Base-by-base conservation (phyloP, 1,140 invertebrate genomes). In the Penaeus japonicus region DNA sequence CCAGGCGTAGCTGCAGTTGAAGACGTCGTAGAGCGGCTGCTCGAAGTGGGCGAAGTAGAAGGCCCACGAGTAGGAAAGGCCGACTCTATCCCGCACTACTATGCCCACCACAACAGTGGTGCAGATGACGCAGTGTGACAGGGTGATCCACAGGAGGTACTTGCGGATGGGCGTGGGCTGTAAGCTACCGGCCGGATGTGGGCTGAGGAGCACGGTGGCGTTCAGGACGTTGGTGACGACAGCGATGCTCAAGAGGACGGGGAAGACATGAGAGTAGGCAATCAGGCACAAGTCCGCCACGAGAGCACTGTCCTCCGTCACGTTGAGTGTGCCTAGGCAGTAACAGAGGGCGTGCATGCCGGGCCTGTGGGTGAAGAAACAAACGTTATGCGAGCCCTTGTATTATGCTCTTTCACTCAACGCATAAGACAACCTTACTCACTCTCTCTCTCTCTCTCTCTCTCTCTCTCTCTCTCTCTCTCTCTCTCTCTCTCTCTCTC, bases 41-140 rank as follows among this genome's bases (percentile, higher is more conserved):
- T 87, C 85, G 0, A 88, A n/a, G 55, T 85, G 85, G 7, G 89
- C 79, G n/a, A 88, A 77, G 57, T 88, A 88, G 73, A 85, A 88
- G 55, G 85, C 89, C 80, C 70, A 85, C 10, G 39, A 54, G 0
- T 57, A 80, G 17, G 81, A 15, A 1, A 88, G 22, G 17, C 84
- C 27, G 5, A 35, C 55, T 22, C 85, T 24, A n/a, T 35, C 22
- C 17, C 53, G 24, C 39, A 30, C 39, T 22, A 35, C 35, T n/a
- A 55, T 35, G 22, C 39, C 85, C 12, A 81, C 10, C 27, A 87
- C 35, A 0, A 87, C 75, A 22, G 85, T 75, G 20, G 62, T 57
- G 30, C 85, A 78, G 2, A 59, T 55, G 1, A 87, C 30, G 30
- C 85, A 87, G 30, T 87, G 85, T 0, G 85, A 80, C n/a, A 87